Evolutionary conservation across 2,113 vertebrate species (phyloP), one percentile per base, ranked within the genome.

Genomic region (Crotophaga sulcirostris): DNA sequence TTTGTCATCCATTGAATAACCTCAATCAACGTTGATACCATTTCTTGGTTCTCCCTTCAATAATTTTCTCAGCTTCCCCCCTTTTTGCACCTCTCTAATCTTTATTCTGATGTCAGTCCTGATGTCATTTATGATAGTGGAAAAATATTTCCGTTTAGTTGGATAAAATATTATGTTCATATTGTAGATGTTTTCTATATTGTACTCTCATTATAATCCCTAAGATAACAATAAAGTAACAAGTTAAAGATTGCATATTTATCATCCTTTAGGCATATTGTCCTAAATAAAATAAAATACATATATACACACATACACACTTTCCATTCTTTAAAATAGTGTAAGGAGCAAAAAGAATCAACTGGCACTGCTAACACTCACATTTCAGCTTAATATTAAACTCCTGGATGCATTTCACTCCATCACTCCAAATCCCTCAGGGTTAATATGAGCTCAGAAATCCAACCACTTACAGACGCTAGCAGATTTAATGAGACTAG

Each of bases 401-500:
- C 60, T 87, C 28, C 24, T 49, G 26, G 40, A 64, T 52, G 51
- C 26, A 74, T 86, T 91, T 78, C n/a, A 29, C 56, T 88, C 56
- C 45, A 72, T 42, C 83, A 75, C 25, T 76, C 47, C 62, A 92
- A 89, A 77, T 87, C 85, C 88, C 85, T 62, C 66, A 47, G 88
- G 88, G 64, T 63, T 96, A 90, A 81, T 58, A 70, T 10, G 23
- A 94, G 26, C 76, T 90, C 79, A 84, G 87, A 93, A 93, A 94
- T 52, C 34, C 31, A 13, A 33, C 47, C 49, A 55, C 69, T 72
- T 83, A 64, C 82, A 96, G 90, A 81, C 28, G 86, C 4, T 4
- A 90, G 40, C 31, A 78, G 94, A 92, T 96, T 93, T 96, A 97
- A 94, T 92, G 95, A 93, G 95, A 79, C 78, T 76, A 90, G 79